Base-by-base conservation (phyloP, 1,140 invertebrate genomes). In the Atta texana region DNA sequence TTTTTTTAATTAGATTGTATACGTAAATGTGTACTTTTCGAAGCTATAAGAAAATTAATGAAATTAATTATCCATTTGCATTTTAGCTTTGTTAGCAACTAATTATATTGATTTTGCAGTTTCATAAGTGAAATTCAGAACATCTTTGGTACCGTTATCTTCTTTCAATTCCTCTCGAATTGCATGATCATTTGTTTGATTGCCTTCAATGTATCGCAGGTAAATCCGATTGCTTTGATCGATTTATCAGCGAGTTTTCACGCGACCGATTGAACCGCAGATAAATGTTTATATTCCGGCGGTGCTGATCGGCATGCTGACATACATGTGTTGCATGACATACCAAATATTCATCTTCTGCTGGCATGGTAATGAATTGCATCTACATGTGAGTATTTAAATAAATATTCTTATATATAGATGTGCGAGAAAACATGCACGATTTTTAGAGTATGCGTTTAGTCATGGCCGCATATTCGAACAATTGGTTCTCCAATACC, bases 261-360 rank as follows among this genome's bases (percentile, higher is more conserved):
- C 5, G 5, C 16, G 31, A 55, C 39, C 44, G 44, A 3, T 87
- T 84, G 31, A 55, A 21, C 68, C 57, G 63, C 84, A 92, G 87
- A 91, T 93, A 87, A 92, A 88, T 18, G 59, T 90, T 82, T 91
- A 90, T 24, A 78, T 95, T 92, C 85, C 92, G 93, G 94, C 93
- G 87, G 94, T 95, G 7, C 68, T 95, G 0, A 87, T 95, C 16
- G 95, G 95, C 1, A 96, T 95, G 93, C 87, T 92, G 0, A 91
- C 93, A 0, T 96, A 96, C 86, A 91, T 96, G 39, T 84, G 94
- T 34, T 94, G 93, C 31, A 96, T 96, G 95, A 94, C 93, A 69
- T 95, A 95, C 71, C 96, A 96, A 91, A 95, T 96, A 14, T 96
- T 96, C 86, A 91, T 96, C 16, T 96, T 95, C 88, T 96, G 96